Evolutionary conservation across 1,140 invertebrate genomes (phyloP), one percentile per base, ranked within the genome.

Genomic region (Macrobrachium rosenbergii): DNA sequence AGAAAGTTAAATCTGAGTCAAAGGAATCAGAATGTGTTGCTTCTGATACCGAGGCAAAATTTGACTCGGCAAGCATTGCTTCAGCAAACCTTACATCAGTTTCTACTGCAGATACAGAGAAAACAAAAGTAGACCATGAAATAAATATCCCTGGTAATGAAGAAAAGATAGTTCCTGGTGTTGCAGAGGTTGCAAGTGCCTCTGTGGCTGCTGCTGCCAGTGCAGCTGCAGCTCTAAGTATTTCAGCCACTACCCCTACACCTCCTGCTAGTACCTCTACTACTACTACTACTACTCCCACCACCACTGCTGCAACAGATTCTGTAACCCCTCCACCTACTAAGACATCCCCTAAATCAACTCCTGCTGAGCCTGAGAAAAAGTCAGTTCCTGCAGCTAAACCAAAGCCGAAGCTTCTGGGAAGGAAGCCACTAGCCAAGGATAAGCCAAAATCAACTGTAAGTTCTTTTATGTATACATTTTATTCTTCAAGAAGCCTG

Each of bases 341-440:
- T 62, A 59, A 5, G 10, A 16, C 19, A 7, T 28, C 81, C n/a
- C 17, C 16, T n/a, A 52, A 45, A 23, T 52, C 28, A 16, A 12
- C 43, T 11, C 23, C 60, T 37, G 58, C 43, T 1, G 43, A 12
- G 10, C 14, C 37, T 19, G 28, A 83, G 43, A 60, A 12, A 21
- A 82, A 77, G 16, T 7, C 43, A 19, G 58, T n/a, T 17, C 23
- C 82, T 59, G 10, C 80, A 19, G 52, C 52, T 52, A 82, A 72
- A 37, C 76, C 82, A 3, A 83, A 75, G 52, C 88, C 88, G 59
- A 89, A 86, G 45, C 78, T 89, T n/a, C 58, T 89, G 14, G 88
- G 88, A 77, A 85, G 28, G n/a, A 89, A 89, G 78, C 88, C 88
- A 6, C 75, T 89, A 28, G 88, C 88, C 17, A 89, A 89, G 63